Percentiles rank a stretch among this genome's conserved stretches.
These are phyloP conservation scores for Oreochromis aureus DNA, from an alignment of 2,113 vertebrate species.

Conservation along the genomic window DNA sequence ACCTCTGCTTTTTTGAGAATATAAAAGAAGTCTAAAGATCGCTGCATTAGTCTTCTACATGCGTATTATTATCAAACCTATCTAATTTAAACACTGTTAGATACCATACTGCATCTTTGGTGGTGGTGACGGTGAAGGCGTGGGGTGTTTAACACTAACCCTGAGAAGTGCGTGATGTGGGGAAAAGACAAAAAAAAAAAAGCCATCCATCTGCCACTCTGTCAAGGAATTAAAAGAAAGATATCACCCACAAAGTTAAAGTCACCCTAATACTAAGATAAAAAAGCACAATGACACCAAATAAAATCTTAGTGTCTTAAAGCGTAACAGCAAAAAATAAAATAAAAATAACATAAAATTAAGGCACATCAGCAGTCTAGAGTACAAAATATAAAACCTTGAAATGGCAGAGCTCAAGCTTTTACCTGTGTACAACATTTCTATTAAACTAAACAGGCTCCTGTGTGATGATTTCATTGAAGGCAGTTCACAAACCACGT, in stretches of 20 bases:
- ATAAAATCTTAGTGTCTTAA: not conserved
- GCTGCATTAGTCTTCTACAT: not conserved
- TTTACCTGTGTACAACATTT: not conserved
- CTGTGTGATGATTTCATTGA: not conserved
- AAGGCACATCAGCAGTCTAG: slow-evolving; percentile 28
- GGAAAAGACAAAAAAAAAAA: not conserved
- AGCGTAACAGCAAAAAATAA: not conserved
- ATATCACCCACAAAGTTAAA: not conserved
- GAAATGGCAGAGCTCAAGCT: slow-evolving; percentile 26
- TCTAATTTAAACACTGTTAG: not conserved
- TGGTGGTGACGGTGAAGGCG: not conserved
- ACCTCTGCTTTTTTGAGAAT: not conserved
- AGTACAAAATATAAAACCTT: slow-evolving; percentile 29
- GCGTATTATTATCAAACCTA: not conserved
- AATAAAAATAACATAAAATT: not conserved
- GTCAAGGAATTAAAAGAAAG: not conserved
- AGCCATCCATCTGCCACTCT: not conserved
- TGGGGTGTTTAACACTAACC: slow-evolving; percentile 30
- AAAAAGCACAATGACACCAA: not conserved
- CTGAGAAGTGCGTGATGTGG: slow-evolving; percentile 41
- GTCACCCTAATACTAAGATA: not conserved
- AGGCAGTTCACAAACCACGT: not conserved
- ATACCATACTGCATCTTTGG: not conserved
- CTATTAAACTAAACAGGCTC: not conserved
- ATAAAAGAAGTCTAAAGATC: not conserved